Conservation (phyloP, 2,888 invertebrate species). For the Punctoribates punctum region DNA sequence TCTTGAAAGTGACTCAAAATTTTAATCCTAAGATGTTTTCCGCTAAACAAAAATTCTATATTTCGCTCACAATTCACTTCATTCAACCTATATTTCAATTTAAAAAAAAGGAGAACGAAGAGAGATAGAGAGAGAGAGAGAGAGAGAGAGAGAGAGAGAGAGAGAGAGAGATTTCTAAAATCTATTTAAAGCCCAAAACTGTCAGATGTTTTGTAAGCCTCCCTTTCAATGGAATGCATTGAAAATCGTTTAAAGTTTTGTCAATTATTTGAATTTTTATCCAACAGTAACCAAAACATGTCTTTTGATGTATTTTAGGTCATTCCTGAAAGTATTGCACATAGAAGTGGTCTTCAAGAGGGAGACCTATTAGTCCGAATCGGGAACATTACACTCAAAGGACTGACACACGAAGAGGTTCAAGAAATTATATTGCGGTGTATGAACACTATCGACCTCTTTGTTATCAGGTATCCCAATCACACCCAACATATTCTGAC, state of each 20-base stretch:
- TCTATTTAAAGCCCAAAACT: constrained; percentile 22
- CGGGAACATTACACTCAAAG: constrained; percentile 52
- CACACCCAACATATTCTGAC: neutral
- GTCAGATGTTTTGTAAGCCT: neutral
- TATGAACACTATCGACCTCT: constrained; percentile 53
- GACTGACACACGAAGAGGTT: constrained; percentile 54
- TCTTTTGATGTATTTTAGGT: constrained; percentile 51
- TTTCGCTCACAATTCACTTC: neutral
- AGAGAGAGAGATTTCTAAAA: neutral
- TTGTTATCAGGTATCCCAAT: constrained; percentile 53
- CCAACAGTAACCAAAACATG: neutral
- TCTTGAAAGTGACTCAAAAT: neutral
- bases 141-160: neutral
- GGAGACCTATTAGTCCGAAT: constrained; percentile 56
- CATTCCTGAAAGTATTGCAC: constrained; percentile 56
- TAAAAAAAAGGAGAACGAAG: neutral
- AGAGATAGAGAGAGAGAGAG: neutral
- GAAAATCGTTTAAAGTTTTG: neutral
- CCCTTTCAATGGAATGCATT: neutral
- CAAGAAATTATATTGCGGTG: constrained; percentile 54
- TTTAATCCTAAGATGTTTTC: neutral
- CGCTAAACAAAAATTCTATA: neutral
- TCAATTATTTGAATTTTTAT: constrained; percentile 1
- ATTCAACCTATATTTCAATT: neutral
- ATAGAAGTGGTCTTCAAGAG: constrained; percentile 55